Percentiles rank a stretch among this genome's conserved stretches.
Evolutionary conservation across 2,888 invertebrate species (phyloP).

Genomic region (Physocephala rufipes): DNA sequence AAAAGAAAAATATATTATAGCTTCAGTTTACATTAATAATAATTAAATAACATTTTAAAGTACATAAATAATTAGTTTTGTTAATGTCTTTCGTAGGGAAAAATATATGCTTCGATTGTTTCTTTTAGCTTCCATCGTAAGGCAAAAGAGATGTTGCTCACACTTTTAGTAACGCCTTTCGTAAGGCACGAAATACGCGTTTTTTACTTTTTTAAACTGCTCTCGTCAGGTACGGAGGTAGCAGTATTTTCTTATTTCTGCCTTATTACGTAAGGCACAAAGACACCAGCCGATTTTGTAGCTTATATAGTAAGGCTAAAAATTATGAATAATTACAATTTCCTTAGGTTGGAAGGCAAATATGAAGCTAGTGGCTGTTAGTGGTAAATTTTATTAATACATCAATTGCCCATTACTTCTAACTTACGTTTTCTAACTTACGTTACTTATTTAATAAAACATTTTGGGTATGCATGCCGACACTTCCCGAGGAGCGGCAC

Average conservation of each 20-base stretch:
- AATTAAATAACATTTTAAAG: background rate
- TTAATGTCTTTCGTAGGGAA: too few species aligned
- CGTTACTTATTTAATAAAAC: background rate
- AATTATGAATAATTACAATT: too few species aligned
- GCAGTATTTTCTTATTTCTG: background rate
- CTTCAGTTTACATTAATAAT: background rate
- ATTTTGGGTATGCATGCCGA: background rate
- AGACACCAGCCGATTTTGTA: too few species aligned
- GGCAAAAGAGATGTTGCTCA: background rate
- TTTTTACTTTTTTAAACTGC: background rate
- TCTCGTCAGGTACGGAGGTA: background rate
- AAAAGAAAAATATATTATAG: background rate
- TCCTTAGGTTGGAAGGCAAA: too few species aligned
- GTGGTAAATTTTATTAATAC: too few species aligned
- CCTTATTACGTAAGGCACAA: background rate
- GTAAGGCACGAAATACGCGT: background rate
- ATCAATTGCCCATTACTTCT: background rate
- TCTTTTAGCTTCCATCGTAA: background rate
- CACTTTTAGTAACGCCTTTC: background rate
- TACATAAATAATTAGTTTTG: background rate
- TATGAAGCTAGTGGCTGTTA: too few species aligned
- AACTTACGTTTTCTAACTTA: background rate
- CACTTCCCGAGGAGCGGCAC: too few species aligned
- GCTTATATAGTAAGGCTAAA: too few species aligned
- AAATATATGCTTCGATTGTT: background rate